phyloP scores from a whole-genome alignment of 2,113 vertebrate species.

The Nesoenas mayeri region DNA sequence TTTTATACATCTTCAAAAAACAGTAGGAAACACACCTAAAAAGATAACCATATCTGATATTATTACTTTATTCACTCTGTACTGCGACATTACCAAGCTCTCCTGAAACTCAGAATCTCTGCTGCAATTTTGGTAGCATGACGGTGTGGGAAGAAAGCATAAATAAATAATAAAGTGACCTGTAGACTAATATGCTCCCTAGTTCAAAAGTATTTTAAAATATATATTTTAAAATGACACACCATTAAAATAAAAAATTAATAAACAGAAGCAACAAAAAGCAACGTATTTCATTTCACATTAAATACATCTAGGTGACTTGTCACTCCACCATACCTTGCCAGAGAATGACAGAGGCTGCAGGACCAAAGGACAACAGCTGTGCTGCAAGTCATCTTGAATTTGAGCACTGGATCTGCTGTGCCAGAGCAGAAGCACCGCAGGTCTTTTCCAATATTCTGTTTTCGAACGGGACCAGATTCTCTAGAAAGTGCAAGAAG shows the following conservation, averaged over 20 bases:
- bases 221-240: slow-evolving; percentile 57
- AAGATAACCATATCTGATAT: not conserved
- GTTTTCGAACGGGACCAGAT: not conserved
- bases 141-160: not conserved
- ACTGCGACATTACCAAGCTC: not conserved
- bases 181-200: not conserved
- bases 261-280: slow-evolving; percentile 53
- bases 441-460: not conserved
- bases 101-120: not conserved
- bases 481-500: not conserved
- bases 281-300: slow-evolving; percentile 52
- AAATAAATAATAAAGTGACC: slow-evolving; percentile 67
- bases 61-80: not conserved
- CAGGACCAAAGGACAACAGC: not conserved
- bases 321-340: slow-evolving; percentile 27
- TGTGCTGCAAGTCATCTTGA: not conserved
- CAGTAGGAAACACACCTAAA: not conserved
- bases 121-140: not conserved
- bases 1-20: not conserved
- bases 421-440: not conserved
- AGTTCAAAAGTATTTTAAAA: slow-evolving; percentile 52
- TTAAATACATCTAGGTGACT: slow-evolving; percentile 38
- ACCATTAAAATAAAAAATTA: slow-evolving; percentile 76
- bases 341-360: not conserved
- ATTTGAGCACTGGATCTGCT: not conserved